A percentile compares a stretch with the other conserved stretches of the same genome.
Evolutionary conservation across 1,140 invertebrate species (phyloP).

Genomic region (Zaprionus capensis): DNA sequence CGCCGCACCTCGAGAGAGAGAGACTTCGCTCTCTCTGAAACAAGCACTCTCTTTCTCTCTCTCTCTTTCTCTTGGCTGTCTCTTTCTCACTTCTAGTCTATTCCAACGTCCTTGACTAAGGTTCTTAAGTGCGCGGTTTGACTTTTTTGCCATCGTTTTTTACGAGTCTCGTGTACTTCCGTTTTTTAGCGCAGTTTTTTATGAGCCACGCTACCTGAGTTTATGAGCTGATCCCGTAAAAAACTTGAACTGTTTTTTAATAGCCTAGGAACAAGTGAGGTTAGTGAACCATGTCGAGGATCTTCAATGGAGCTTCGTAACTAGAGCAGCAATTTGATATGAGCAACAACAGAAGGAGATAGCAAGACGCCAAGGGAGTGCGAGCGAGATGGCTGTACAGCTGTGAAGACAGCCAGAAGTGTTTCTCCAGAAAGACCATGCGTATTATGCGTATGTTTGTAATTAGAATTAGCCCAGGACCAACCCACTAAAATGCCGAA

Average conservation of each 20-base stretch:
- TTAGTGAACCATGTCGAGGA: slow-evolving; percentile 37
- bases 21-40: background rate
- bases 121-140: slow-evolving; percentile 60
- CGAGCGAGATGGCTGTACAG: background rate
- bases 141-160: slow-evolving; percentile 72
- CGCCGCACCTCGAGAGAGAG: slow-evolving; percentile 28
- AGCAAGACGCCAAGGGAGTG: background rate
- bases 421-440: slow-evolving; percentile 28
- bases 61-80: background rate
- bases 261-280: slow-evolving; percentile 17
- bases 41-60: slow-evolving; percentile 13
- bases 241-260: slow-evolving; percentile 22
- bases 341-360: background rate
- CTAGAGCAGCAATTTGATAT: background rate
- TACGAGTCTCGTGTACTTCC: slow-evolving; percentile 47
- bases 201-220: slow-evolving; percentile 15
- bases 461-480: slow-evolving; percentile 66
- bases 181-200: slow-evolving; percentile 50
- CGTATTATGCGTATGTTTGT: slow-evolving; percentile 55
- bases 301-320: slow-evolving; percentile 8
- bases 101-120: slow-evolving; percentile 46
- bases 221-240: slow-evolving; percentile 18
- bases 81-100: slow-evolving; percentile 7
- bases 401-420: background rate
- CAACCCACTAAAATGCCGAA: slow-evolving; percentile 52